Evolutionary conservation across 2,888 invertebrate genomes (phyloP).

Genomic region (Malacosoma neustria): DNA sequence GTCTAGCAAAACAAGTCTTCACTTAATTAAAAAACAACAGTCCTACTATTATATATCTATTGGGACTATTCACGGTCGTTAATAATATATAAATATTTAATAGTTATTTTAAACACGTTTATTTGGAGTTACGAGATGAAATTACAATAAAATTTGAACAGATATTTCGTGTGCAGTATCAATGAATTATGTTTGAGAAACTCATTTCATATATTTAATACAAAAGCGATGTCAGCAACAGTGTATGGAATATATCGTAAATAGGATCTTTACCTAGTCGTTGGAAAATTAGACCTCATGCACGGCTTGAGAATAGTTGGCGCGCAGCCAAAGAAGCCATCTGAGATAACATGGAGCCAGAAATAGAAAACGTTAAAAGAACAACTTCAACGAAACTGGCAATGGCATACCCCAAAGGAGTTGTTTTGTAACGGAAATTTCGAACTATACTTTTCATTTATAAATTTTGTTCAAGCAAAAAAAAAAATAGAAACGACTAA

Average conservation of each 20-base stretch:
- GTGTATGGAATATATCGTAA: background rate
- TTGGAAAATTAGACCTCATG: background rate
- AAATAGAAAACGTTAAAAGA: background rate
- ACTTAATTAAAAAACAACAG: too few relatives aligned
- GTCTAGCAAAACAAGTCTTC: too few relatives aligned
- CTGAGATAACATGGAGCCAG: background rate
- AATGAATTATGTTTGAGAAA: too few relatives aligned
- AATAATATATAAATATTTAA: too few relatives aligned
- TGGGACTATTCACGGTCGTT: too few relatives aligned
- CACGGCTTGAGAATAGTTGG: background rate
- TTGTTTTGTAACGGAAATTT: background rate
- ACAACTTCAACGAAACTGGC: background rate
- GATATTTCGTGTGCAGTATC: too few relatives aligned
- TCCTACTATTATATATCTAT: too few relatives aligned
- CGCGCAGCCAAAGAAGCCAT: background rate
- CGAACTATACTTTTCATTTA: background rate
- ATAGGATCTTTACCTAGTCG: background rate
- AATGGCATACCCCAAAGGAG: background rate
- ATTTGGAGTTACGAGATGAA: too few relatives aligned
- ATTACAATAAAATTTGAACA: too few relatives aligned
- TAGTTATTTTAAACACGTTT: too few relatives aligned
- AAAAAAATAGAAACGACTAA: too few relatives aligned
- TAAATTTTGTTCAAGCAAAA: too few relatives aligned
- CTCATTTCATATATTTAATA: background rate
- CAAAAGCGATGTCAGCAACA: background rate